Evolutionary conservation across 1,140 invertebrate species (phyloP), one percentile per base, ranked within the genome.

Genomic region (Drosophila biarmipes): DNA sequence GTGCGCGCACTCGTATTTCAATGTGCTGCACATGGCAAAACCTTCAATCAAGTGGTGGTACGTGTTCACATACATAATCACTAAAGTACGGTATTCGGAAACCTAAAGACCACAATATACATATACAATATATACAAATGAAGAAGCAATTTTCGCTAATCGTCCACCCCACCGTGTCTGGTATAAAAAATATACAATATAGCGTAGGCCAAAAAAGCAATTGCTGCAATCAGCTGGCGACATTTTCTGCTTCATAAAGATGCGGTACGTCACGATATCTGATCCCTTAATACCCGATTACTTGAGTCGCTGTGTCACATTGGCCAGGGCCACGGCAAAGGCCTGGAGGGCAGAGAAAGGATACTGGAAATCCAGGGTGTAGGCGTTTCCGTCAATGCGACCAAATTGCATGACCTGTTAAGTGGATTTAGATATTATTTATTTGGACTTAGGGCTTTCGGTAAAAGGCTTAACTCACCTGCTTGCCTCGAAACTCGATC

Each of bases 341-440:
- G 99, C 98, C 94, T 99, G 99, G 49, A 99, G 94, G 59, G 98
- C 98, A 53, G 98, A 98, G 93, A 99, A 99, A 15, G 99, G 99
- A 93, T 99, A 98, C 92, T 99, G 98, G 93, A 99, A 99, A 93
- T 99, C 99, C 86, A 99, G 93, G 0, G 99, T 99, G 92, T 99
- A 99, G 14, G 98, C 98, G 93, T 99, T 99, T 69, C 97, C 97
- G 93, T 99, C 98, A 82, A 99, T 99, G 61, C 98, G 94, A 17
- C 98, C 99, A 93, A 99, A 99, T 93, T 99, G 98, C 98, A 99
- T 99, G 11, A 99, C 98, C 98, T 99, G 91, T 17, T 27, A 19
- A 6, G 21, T 4, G 15, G 7, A 35, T 11, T 42, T 3, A 19
- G 4, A 17, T 31, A 14, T 40, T 4, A 21, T 31, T 40, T 6